A percentile compares a stretch with the other conserved stretches of the same genome.
Evolutionary conservation across 2,888 invertebrate species (phyloP).

Genomic region (Ptychoptera albimana): DNA sequence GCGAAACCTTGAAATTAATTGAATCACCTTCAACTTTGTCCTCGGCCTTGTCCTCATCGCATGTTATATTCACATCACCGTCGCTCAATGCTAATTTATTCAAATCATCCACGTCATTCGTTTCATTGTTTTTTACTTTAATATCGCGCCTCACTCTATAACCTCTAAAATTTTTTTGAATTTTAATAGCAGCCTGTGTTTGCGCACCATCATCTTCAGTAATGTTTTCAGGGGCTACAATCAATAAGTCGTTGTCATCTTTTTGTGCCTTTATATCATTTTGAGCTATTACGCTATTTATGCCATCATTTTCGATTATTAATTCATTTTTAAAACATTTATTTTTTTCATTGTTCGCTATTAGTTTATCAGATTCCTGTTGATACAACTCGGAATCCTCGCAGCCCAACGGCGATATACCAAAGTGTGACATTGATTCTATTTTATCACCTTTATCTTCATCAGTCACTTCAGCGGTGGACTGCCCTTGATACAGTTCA

Average conservation of each 20-base stretch:
- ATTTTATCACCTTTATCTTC: too few species aligned
- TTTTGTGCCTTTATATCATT: neutral
- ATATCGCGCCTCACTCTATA: conserved; percentile 9
- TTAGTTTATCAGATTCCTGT: too few species aligned
- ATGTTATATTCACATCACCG: neutral
- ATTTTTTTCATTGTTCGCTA: neutral
- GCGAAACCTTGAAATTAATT: too few species aligned
- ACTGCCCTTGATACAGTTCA: too few species aligned
- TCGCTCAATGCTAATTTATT: neutral
- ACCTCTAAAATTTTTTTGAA: conserved; percentile 13
- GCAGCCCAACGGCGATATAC: too few species aligned
- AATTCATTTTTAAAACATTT: too few species aligned
- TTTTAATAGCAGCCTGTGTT: conserved; percentile 10
- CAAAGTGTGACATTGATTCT: too few species aligned
- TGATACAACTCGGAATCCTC: too few species aligned
- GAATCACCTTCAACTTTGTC: neutral
- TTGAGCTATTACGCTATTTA: neutral
- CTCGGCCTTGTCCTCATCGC: conserved; percentile 5
- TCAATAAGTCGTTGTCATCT: neutral
- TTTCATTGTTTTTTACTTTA: conserved; percentile 1
- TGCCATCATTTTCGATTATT: neutral
- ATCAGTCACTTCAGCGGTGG: too few species aligned
- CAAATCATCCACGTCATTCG: neutral
- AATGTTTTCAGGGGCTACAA: neutral
- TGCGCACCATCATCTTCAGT: neutral